These are phyloP conservation scores for Drosophila orena DNA, from an alignment of 1,140 invertebrate species.

Conservation along the genomic window DNA sequence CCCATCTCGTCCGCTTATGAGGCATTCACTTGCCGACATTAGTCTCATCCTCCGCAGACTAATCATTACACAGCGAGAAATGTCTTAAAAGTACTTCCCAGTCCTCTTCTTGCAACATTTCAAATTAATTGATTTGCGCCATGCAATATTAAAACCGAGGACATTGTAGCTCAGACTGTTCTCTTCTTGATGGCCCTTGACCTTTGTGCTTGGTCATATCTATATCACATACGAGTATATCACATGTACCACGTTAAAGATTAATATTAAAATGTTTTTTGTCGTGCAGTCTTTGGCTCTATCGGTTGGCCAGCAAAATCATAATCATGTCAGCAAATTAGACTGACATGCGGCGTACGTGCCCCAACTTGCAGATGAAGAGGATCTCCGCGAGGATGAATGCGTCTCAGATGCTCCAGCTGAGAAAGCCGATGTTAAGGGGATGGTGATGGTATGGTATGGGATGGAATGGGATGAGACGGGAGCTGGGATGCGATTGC, in stretches of 20 bases:
- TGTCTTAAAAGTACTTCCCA: background rate
- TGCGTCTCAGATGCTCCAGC: slow-evolving; percentile 18
- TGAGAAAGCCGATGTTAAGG: slow-evolving; percentile 50
- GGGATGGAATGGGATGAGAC: background rate
- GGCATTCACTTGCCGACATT: slow-evolving; percentile 69
- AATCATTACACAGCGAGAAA: slow-evolving; percentile 28
- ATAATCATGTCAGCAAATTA: slow-evolving; percentile 83
- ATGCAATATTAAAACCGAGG: no score
- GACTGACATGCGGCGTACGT: slow-evolving; percentile 80
- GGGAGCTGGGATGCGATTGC: slow-evolving; percentile 6
- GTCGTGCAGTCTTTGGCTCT: slow-evolving; percentile 28
- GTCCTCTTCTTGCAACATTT: no score
- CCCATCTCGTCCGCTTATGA: slow-evolving; percentile 38
- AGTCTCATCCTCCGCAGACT: slow-evolving; percentile 40
- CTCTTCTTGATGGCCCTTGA: background rate
- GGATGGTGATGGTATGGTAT: slow-evolving; percentile 11
- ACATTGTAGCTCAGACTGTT: background rate
- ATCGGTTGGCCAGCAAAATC: slow-evolving; percentile 68
- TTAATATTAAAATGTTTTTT: background rate
- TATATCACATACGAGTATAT: no score
- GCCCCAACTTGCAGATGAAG: slow-evolving; percentile 76
- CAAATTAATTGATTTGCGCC: no score
- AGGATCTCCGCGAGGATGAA: slow-evolving; percentile 59
- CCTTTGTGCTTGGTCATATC: no score
- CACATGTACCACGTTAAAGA: no score